Evolutionary conservation across 2,113 vertebrate genomes (phyloP), one percentile per base, ranked within the genome.

Genomic region (Lycaon pictus): DNA sequence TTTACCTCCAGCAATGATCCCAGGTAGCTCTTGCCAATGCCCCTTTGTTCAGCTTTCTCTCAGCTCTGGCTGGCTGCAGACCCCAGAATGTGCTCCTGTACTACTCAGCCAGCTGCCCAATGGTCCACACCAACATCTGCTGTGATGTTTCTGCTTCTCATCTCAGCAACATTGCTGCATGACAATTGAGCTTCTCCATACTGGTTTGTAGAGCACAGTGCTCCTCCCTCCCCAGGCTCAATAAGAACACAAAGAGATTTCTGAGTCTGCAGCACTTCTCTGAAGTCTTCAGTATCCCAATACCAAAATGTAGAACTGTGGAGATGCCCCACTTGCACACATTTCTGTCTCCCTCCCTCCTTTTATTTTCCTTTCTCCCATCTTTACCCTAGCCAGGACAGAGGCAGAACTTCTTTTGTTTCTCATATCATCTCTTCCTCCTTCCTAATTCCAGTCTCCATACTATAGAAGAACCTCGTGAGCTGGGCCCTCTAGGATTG

Each of bases 181-280:
- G 51, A 32, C 22, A 37, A 56, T 8, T 25, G 27, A 79, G 62
- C n/a, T 58, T 89, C 51, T 58, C 43, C 13, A 7, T 10, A 7
- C 0, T n/a, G 37, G 51, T 48, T 29, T 32, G 32, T 9, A 63
- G 22, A 19, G 53, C 56, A 29, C 27, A 17, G 55, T 32, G 37
- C n/a, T 74, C 27, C 37, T 35, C 13, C 56, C 2, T 77, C 5
- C 27, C 4, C 43, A 43, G 77, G 2, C 17, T 15, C 51, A 65
- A 23, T 3, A 29, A 4, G 9, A 77, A n/a, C 60, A 13, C 17
- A 27, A 1, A 3, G 55, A 5, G 37, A 82, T 25, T 37, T 55
- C 1, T 13, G 35, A 12, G 15, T 48, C 53, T 35, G 7, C 0
- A 1, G 6, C 0, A 16, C 20, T 89, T 63, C n/a, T 35, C 29